Conservation (phyloP, 2,113 vertebrate species). For the Ctenomys sociabilis region DNA sequence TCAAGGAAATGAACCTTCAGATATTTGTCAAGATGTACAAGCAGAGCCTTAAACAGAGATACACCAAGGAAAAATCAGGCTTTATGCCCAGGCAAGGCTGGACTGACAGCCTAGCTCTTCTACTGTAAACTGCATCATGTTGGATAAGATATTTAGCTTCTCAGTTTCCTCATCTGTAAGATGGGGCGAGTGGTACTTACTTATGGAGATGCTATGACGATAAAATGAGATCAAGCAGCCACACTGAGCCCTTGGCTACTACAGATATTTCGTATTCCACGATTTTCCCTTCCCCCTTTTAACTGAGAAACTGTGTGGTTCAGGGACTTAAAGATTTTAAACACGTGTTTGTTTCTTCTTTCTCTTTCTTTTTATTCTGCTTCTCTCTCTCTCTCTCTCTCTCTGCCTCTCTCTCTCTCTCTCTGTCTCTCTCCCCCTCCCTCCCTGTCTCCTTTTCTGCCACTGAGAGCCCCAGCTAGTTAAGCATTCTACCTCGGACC, state of each 20-base stretch:
- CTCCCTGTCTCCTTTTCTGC: background rate
- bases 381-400: too few species aligned
- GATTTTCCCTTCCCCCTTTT: background rate
- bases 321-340: background rate
- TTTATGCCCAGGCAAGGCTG: too few species aligned
- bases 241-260: background rate
- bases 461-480: background rate
- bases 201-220: background rate
- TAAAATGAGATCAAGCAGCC: background rate
- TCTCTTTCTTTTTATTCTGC: background rate
- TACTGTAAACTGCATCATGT: too few species aligned
- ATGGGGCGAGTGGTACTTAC: background rate
- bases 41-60: background rate
- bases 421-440: background rate
- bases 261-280: rapidly evolving
- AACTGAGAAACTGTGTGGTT: background rate
- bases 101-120: background rate
- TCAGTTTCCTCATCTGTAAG: background rate
- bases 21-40: background rate
- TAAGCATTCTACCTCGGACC: background rate
- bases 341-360: background rate
- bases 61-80: background rate
- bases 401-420: too few species aligned
- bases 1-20: background rate
- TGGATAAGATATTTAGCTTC: background rate